These are phyloP conservation scores for Cottoperca gobio DNA, from an alignment of 2,797 vertebrate genomes.

Conservation along the genomic window DNA sequence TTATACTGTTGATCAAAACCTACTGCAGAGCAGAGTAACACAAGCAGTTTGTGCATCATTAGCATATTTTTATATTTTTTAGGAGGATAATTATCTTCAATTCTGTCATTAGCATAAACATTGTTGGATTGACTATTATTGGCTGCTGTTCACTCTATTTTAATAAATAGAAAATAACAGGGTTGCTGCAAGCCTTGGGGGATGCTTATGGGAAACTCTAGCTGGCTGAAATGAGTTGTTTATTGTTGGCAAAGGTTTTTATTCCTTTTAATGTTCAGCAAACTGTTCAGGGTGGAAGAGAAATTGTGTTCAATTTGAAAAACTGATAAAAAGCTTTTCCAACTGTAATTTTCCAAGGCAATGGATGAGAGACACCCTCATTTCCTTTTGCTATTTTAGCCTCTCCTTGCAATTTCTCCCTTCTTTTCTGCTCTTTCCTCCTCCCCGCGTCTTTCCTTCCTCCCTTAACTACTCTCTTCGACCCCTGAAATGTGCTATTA, in stretches of 20 bases:
- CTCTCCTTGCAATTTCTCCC: slow-evolving; percentile 42
- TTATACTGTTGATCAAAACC: slow-evolving; percentile 29
- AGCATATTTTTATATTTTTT: slow-evolving; percentile 46
- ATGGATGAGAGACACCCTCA: slow-evolving; percentile 35
- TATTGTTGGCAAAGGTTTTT: slow-evolving; percentile 1
- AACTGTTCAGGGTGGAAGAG: slow-evolving; percentile 10
- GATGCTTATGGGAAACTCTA: background rate
- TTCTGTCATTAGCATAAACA: slow-evolving; percentile 48
- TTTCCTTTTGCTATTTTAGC: slow-evolving; percentile 64
- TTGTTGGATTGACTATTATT: slow-evolving; percentile 29
- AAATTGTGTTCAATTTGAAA: slow-evolving; percentile 22
- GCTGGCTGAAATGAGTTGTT: slow-evolving; percentile 7
- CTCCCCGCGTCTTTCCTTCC: slow-evolving; percentile 67
- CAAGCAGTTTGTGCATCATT: slow-evolving; percentile 31
- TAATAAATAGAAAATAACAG: slow-evolving; percentile 1
- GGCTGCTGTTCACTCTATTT: slow-evolving; percentile 20
- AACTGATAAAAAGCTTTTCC: slow-evolving; percentile 30
- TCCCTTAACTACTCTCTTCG: slow-evolving; percentile 67
- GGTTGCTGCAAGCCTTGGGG: background rate
- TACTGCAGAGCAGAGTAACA: slow-evolving; percentile 22
- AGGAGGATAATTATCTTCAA: slow-evolving; percentile 40
- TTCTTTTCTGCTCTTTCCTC: slow-evolving; percentile 38
- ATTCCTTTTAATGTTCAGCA: background rate
- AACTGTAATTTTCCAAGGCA: slow-evolving; percentile 28
- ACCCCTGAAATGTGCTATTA: slow-evolving; percentile 78